These are phyloP conservation scores for Pyrgilauda ruficollis DNA, from an alignment of 2,113 vertebrate genomes.

Conservation along the genomic window DNA sequence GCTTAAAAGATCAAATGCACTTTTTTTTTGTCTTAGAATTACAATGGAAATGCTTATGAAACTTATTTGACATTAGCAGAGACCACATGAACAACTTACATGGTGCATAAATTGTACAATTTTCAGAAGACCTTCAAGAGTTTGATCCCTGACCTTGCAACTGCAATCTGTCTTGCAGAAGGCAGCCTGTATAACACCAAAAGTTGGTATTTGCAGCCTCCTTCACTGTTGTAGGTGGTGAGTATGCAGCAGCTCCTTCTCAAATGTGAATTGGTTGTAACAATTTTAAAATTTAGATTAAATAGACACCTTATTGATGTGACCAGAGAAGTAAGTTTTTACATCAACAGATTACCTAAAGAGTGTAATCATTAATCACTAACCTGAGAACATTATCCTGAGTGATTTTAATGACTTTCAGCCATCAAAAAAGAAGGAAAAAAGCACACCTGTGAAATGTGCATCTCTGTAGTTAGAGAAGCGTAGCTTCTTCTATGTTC, in stretches of 20 bases:
- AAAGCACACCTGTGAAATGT: background rate
- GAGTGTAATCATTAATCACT: background rate
- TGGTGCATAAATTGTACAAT: background rate
- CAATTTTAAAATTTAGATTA: background rate
- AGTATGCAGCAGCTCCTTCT: background rate
- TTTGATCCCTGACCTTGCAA: background rate
- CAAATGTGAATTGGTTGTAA: background rate
- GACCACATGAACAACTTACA: background rate
- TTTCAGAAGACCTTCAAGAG: background rate
- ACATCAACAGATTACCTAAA: background rate
- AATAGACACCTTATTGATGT: background rate
- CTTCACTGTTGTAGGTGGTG: background rate
- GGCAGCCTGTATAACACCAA: background rate
- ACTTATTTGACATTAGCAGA: background rate
- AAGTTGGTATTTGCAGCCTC: background rate
- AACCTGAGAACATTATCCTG: background rate
- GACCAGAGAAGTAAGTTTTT: background rate
- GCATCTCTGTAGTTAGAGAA: background rate
- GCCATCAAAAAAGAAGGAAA: background rate
- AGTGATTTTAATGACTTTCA: background rate
- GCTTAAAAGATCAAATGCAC: background rate
- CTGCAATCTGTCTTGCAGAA: background rate
- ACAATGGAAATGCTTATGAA: background rate
- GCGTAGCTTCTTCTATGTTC: background rate
- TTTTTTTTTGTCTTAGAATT: background rate